A percentile compares a stretch with the other conserved stretches of the same genome.
phyloP scores from a whole-genome alignment of 2,888 invertebrate genomes.

The Rhamnusium bicolor region DNA sequence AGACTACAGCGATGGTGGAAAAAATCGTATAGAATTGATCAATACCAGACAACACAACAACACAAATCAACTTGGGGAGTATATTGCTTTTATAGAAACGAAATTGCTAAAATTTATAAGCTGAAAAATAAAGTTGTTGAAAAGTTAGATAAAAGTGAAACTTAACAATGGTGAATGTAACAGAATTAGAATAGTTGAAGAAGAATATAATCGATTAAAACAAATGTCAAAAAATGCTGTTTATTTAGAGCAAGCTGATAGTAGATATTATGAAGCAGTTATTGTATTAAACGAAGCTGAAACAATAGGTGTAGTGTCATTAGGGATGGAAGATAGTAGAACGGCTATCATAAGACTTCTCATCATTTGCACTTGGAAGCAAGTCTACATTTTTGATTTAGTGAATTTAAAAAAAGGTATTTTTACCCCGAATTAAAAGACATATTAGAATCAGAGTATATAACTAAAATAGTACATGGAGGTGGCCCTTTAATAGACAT shows the following conservation, averaged over 20 bases:
- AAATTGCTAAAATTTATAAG: conserved; percentile 47
- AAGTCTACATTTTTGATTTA: conserved; percentile 54
- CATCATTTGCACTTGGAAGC: conserved; percentile 50
- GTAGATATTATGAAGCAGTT: conserved; percentile 52
- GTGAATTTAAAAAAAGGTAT: conserved; percentile 40
- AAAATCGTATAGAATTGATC: conserved; percentile 46
- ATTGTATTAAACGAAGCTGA: conserved; percentile 47
- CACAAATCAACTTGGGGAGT: conserved; percentile 47
- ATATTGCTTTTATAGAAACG: conserved; percentile 51
- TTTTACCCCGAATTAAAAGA: conserved; percentile 54
- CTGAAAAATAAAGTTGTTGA: conserved; percentile 38
- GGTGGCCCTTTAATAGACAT: conserved; percentile 52
- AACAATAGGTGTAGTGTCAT: conserved; percentile 49
- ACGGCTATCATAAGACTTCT: conserved; percentile 43
- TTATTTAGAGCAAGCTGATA: conserved; percentile 52
- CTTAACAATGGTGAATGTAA: conserved; percentile 12
- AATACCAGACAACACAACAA: conserved; percentile 53
- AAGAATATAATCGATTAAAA: conserved; percentile 53
- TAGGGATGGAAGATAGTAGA: conserved; percentile 50
- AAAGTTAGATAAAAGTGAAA: conserved; percentile 15
- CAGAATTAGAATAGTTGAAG: conserved; percentile 47
- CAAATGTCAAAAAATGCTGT: conserved; percentile 46
- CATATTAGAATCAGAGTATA: conserved; percentile 51
- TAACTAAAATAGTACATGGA: conserved; percentile 55
- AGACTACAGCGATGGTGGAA: conserved; percentile 48